phyloP scores from a whole-genome alignment of 2,888 invertebrate species.

The Protophormia terraenovae region DNA sequence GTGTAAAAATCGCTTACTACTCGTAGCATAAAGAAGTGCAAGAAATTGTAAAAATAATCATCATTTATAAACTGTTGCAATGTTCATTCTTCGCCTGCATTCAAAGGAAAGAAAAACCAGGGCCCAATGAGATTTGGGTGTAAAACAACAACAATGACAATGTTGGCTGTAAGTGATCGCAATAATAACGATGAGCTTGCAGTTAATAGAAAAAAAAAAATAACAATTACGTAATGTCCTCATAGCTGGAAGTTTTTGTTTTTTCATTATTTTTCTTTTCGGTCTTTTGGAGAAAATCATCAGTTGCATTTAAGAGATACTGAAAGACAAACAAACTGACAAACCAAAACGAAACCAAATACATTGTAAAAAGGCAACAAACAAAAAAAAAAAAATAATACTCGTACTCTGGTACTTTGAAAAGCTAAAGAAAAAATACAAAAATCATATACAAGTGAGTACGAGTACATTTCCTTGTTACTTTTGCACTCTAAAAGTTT shows the following conservation, averaged over 20 bases:
- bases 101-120: neutral
- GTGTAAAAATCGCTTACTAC: neutral
- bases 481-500: conserved; percentile 31
- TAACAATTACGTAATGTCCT: conserved; percentile 60
- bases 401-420: neutral
- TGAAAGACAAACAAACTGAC: neutral
- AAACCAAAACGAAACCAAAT: conserved; percentile 20
- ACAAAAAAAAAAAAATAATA: neutral
- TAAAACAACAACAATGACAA: neutral
- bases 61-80: conserved; percentile 4
- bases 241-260: conserved; percentile 36
- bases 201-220: conserved; percentile 23
- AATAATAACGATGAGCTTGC: conserved; percentile 47
- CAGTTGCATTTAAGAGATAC: conserved; percentile 40
- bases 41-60: neutral
- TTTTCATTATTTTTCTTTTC: conserved; percentile 1
- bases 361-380: conserved; percentile 21
- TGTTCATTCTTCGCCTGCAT: neutral
- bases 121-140: neutral
- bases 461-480: conserved; percentile 54
- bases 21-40: neutral
- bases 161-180: conserved; percentile 1
- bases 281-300: conserved; percentile 16
- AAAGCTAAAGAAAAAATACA: conserved; percentile 8
- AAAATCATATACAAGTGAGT: neutral